These are phyloP conservation scores for Tinamus major DNA, from an alignment of 2,797 vertebrate species.

Conservation along the genomic window DNA sequence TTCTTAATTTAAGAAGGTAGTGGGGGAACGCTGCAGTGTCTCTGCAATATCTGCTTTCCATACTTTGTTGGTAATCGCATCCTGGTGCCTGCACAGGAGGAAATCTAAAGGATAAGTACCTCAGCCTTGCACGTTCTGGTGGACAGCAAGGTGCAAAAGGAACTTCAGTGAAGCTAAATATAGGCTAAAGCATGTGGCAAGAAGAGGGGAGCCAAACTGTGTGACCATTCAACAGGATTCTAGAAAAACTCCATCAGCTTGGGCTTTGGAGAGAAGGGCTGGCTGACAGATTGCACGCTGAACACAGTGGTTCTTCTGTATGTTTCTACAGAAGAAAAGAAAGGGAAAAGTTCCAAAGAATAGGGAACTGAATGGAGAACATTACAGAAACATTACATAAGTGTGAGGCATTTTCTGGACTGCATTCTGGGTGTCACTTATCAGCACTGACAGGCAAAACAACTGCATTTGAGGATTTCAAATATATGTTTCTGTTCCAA, in stretches of 20 bases:
- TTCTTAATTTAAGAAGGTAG: not conserved
- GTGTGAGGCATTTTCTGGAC: not conserved
- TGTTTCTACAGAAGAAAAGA: not conserved
- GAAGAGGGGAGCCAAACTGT: not conserved
- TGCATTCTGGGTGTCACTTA: not conserved
- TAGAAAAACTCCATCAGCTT: not conserved
- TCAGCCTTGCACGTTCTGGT: not conserved
- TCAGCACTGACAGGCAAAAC: not conserved
- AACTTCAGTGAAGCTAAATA: not conserved
- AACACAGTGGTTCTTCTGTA: not conserved
- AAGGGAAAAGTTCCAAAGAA: not conserved
- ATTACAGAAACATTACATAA: not conserved
- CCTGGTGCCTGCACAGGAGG: not conserved
- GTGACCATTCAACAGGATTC: not conserved
- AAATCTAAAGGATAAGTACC: not conserved
- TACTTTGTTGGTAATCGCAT: not conserved
- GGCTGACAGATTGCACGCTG: not conserved
- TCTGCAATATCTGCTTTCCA: not conserved
- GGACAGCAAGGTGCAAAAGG: not conserved
- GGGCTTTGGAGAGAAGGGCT: not conserved
- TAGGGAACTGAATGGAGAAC: not conserved
- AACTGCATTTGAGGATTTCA: not conserved
- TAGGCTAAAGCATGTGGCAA: not conserved
- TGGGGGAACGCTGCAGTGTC: rapidly evolving
- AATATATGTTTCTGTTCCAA: not conserved